Base-by-base conservation (phyloP, 2,888 invertebrate genomes). In the Drosophila hamatofila region DNA sequence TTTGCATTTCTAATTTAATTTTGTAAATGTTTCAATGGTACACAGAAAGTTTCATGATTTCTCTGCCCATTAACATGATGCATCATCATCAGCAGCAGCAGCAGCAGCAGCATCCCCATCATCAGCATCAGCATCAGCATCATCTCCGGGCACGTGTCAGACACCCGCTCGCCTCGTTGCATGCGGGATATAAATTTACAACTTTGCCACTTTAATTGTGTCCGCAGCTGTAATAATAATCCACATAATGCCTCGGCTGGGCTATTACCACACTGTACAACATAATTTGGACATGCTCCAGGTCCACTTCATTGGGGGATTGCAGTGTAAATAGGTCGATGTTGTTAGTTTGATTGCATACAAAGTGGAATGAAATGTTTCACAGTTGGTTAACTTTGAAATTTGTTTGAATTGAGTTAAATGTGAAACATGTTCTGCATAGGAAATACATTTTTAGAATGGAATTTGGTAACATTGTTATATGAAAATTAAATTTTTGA, bases 1-100 rank as follows among this genome's bases (percentile, higher is more conserved):
- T 80, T 83, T 88, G 75, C 70, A 85, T 86, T 83, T 86, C 72
- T 86, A 88, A 86, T 86, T 85, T 77, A 71, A 86, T 85, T 88
- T 68, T 73, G 51, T 68, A 68, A 49, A 76, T 68, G 56, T 41
- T 44, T 12, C 33, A 33, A 33, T 35, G 35, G 5, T 35, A 35
- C 14, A 2, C 35, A 35, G 35, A 14, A 6, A 1, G 14, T 37
- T 16, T 18, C 9, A 35, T 21, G 11, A 30, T 11, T n/a, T 48
- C 8, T 2, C 61, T 72, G 44, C 58, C 48, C 30, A 27, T n/a
- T 0, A 30, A 18, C 16, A 80, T 77, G 64, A 79, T 75, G 75
- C 80, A 56, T 23, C 76, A 51, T 23, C 71, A 59, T 35, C 57
- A 21, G 0, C 35, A 35, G 14, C 6, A 35, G 11, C 21, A 35